Evolutionary conservation across 2,888 invertebrate genomes (phyloP).

Genomic region (Palloptera scutellata): DNA sequence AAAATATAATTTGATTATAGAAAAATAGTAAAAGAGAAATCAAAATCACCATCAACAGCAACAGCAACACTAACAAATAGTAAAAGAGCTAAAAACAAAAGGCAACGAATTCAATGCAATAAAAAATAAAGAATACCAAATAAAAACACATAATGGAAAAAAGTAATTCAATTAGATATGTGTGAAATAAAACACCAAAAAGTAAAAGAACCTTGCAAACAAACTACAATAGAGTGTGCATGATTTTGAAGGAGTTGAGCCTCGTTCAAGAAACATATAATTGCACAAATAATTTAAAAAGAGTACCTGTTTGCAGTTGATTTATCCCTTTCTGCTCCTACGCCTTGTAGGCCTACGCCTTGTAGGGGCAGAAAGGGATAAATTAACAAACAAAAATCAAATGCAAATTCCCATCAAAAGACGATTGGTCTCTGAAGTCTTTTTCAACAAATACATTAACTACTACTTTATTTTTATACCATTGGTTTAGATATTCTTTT

Average conservation of each 20-base stretch:
- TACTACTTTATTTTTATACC: no score
- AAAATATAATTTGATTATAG: no score
- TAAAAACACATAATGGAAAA: conserved; percentile 7
- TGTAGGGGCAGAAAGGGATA: no score
- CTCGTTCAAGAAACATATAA: no score
- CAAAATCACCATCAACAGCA: not conserved
- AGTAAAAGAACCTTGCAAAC: conserved; percentile 6
- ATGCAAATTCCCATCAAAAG: not conserved
- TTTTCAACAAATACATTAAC: no score
- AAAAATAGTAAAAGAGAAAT: conserved; percentile 4
- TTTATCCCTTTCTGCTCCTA: no score
- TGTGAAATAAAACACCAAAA: conserved; percentile 21
- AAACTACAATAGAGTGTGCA: not conserved
- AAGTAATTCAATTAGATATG: conserved; percentile 19
- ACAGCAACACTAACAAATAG: not conserved
- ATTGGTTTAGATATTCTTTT: no score
- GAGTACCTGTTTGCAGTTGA: no score
- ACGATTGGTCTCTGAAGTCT: no score
- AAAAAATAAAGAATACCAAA: not conserved
- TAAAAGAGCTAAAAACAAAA: not conserved
- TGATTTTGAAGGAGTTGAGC: no score
- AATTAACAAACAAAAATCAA: not conserved
- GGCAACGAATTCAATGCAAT: no score
- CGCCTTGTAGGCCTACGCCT: not conserved
- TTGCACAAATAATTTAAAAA: no score